Percentiles rank a stretch among this genome's conserved stretches.
phyloP scores from a whole-genome alignment of 2,113 vertebrate genomes.

The Leucopsar rothschildi region DNA sequence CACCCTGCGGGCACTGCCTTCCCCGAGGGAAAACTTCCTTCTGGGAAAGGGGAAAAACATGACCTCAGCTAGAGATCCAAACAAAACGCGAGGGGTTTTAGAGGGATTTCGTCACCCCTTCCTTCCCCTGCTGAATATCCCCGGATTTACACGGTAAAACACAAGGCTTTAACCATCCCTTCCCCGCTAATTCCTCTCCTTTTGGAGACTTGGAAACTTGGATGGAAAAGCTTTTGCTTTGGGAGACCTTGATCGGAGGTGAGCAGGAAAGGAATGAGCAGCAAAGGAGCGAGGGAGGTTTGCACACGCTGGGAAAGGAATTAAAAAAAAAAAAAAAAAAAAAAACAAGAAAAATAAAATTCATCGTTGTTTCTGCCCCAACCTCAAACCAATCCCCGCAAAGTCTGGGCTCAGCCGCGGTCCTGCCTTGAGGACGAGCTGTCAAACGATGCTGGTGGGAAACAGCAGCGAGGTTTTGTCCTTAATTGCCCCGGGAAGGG shows the following conservation, averaged over 20 bases:
- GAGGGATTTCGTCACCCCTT: neutral
- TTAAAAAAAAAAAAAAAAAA: too few relatives aligned
- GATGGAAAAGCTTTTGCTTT: neutral
- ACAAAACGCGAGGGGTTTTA: rapidly evolving
- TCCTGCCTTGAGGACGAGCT: neutral
- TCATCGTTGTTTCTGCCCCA: neutral
- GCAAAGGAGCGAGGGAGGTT: neutral
- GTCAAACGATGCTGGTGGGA: conserved; percentile 23
- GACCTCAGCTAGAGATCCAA: too few relatives aligned
- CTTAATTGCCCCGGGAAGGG: conserved; percentile 56
- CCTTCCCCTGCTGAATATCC: neutral
- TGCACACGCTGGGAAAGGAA: neutral
- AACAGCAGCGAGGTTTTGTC: conserved; percentile 18
- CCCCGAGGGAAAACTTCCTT: neutral
- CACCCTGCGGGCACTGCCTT: neutral
- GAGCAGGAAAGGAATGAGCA: neutral
- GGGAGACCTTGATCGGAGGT: neutral
- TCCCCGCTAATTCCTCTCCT: neutral
- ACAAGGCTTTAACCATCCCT: neutral
- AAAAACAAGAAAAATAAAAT: neutral
- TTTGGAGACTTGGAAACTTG: neutral
- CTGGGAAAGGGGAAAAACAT: neutral
- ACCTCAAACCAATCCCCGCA: neutral
- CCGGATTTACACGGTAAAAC: neutral
- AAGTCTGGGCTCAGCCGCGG: neutral